Percentiles rank a stretch among this genome's conserved stretches.
These are phyloP conservation scores for Vanessa atalanta DNA, from an alignment of 1,140 invertebrate species.

Conservation along the genomic window DNA sequence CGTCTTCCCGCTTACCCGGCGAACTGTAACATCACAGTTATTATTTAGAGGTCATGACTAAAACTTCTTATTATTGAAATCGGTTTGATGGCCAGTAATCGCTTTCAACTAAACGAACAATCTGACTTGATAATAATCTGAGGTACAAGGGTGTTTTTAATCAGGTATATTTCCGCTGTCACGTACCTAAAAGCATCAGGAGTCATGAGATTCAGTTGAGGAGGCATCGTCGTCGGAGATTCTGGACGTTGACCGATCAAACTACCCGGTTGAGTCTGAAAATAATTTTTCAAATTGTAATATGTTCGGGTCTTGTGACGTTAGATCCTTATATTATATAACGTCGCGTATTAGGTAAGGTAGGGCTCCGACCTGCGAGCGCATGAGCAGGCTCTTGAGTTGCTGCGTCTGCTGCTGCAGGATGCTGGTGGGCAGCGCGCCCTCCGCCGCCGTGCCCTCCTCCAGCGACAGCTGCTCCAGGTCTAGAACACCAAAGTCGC, in stretches of 20 bases:
- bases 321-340: no score
- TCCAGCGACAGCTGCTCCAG: constrained; percentile 51
- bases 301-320: background rate
- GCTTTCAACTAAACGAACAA: background rate
- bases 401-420: constrained; percentile 78
- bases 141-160: background rate
- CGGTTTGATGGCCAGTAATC: no score
- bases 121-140: no score
- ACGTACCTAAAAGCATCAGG: constrained; percentile 91
- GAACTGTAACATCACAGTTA: constrained; percentile 52
- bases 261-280: constrained; percentile 63
- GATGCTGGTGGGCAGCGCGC: constrained; percentile 65
- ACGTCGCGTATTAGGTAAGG: background rate
- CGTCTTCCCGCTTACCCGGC: constrained; percentile 72
- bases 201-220: constrained; percentile 87
- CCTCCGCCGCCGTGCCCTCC: constrained; percentile 40
- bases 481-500: constrained; percentile 28
- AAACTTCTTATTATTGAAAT: background rate
- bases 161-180: background rate
- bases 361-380: constrained; percentile 56
- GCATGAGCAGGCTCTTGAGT: constrained; percentile 77
- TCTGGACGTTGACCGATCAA: constrained; percentile 60
- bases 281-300: background rate
- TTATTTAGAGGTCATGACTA: background rate
- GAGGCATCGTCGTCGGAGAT: constrained; percentile 51